These are phyloP conservation scores for Sterna hirundo DNA, from an alignment of 2,113 vertebrate species.

Conservation along the genomic window DNA sequence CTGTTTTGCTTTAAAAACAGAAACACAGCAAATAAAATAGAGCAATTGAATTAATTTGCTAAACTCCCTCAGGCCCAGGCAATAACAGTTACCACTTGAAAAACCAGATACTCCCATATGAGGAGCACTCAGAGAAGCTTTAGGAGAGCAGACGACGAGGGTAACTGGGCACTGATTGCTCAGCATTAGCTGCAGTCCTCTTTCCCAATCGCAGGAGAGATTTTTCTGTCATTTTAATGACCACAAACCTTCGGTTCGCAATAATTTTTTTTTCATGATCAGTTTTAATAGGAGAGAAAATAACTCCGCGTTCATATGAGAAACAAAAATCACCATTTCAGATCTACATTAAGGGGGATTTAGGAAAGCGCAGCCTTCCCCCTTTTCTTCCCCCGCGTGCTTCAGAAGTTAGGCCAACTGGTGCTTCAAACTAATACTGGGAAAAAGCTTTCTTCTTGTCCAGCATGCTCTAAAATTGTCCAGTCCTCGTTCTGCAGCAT, in stretches of 20 bases:
- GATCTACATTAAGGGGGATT: not conserved
- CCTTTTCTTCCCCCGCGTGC: not conserved
- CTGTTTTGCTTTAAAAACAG: conserved; percentile 33
- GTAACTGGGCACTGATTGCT: not conserved
- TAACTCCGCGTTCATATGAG: not conserved
- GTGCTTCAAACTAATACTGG: not conserved
- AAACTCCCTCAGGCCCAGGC: not conserved
- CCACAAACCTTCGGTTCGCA: not conserved
- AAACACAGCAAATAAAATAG: not conserved
- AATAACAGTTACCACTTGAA: not conserved
- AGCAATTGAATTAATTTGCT: conserved; percentile 23
- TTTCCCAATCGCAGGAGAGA: not conserved
- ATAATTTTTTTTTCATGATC: not conserved
- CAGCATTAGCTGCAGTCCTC: not conserved
- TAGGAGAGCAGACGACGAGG: not conserved
- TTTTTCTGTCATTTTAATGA: not conserved
- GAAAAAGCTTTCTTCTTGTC: not conserved
- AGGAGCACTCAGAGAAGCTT: not conserved
- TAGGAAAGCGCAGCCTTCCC: not conserved
- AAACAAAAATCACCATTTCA: not conserved
- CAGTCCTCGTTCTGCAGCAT: not conserved
- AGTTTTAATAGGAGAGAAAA: not conserved
- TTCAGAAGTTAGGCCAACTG: conserved; percentile 13
- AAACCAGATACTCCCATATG: not conserved
- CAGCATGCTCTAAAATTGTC: not conserved